These are phyloP conservation scores for Acrobasis repandana DNA, from an alignment of 2,888 invertebrate genomes.

Conservation along the genomic window DNA sequence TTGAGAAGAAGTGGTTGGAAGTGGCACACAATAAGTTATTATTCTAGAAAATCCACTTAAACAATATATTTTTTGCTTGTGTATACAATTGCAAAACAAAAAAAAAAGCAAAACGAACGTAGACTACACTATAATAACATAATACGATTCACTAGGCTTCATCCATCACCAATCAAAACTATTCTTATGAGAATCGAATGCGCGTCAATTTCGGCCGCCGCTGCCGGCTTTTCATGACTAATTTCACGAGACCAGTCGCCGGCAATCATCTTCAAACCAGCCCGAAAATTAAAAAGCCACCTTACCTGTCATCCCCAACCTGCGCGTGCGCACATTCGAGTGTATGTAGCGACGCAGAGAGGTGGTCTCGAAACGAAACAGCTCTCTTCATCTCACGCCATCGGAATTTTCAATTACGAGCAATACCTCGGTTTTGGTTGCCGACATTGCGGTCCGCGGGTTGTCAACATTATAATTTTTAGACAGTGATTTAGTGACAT, in stretches of 20 bases:
- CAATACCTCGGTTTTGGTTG: conserved; percentile 56
- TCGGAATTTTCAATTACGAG: conserved; percentile 69
- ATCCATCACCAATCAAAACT: neutral
- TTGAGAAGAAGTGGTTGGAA: too few species aligned
- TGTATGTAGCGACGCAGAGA: conserved; percentile 61
- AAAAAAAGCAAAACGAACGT: too few species aligned
- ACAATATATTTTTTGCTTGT: too few species aligned
- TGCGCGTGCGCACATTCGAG: conserved; percentile 53
- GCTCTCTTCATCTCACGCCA: conserved; percentile 34
- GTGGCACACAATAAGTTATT: too few species aligned
- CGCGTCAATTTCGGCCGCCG: conserved; percentile 5
- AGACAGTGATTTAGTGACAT: conserved; percentile 35
- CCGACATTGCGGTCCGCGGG: conserved; percentile 59
- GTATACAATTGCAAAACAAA: too few species aligned
- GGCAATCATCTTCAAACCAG: conserved; percentile 8
- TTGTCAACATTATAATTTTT: conserved; percentile 61
- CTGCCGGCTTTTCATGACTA: conserved; percentile 13
- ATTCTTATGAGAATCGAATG: conserved; percentile 1
- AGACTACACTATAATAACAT: too few species aligned
- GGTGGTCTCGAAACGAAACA: conserved; percentile 52
- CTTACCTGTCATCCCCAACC: conserved; percentile 57
- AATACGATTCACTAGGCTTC: neutral
- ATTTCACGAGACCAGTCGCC: conserved; percentile 17
- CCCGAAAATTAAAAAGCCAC: conserved; percentile 55
- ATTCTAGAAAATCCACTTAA: too few species aligned